Conservation (phyloP, 2,113 vertebrate species). For the Sterrhoptilus dennistouni region DNA sequence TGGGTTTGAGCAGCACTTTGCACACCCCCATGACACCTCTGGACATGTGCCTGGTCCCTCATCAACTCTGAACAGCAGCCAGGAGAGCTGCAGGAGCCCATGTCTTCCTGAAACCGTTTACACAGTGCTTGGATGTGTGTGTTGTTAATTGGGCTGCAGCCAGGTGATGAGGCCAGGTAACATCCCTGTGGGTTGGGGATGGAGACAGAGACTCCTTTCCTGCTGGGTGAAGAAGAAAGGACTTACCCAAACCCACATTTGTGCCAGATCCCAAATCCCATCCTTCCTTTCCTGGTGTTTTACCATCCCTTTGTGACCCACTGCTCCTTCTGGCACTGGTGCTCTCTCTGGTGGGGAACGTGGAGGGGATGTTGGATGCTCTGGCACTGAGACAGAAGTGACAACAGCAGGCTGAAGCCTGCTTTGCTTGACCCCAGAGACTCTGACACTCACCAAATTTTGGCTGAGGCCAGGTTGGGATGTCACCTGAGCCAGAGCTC, state of each 20-base stretch:
- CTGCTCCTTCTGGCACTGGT: not conserved
- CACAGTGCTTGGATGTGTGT: accelerated
- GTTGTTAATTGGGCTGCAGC: not conserved
- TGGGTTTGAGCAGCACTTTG: not conserved
- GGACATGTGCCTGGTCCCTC: accelerated
- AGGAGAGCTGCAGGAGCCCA: not conserved
- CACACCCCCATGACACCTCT: not conserved
- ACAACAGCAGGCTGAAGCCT: not conserved
- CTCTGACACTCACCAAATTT: not conserved
- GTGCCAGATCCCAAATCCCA: not conserved
- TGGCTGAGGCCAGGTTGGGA: accelerated
- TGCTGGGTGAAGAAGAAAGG: not conserved
- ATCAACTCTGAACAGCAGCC: not conserved
- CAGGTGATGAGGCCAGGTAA: not conserved
- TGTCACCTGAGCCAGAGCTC: not conserved
- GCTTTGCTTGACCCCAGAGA: not conserved
- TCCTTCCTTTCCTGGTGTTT: not conserved
- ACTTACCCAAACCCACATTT: not conserved
- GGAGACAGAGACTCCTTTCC: not conserved
- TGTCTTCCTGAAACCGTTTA: not conserved
- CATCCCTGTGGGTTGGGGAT: not conserved
- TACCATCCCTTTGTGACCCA: not conserved
- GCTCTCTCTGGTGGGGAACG: not conserved
- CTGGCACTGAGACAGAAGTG: not conserved
- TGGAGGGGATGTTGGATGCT: not conserved